Evolutionary conservation across 2,113 vertebrate genomes (phyloP).

Genomic region (Ammodytes dubius): DNA sequence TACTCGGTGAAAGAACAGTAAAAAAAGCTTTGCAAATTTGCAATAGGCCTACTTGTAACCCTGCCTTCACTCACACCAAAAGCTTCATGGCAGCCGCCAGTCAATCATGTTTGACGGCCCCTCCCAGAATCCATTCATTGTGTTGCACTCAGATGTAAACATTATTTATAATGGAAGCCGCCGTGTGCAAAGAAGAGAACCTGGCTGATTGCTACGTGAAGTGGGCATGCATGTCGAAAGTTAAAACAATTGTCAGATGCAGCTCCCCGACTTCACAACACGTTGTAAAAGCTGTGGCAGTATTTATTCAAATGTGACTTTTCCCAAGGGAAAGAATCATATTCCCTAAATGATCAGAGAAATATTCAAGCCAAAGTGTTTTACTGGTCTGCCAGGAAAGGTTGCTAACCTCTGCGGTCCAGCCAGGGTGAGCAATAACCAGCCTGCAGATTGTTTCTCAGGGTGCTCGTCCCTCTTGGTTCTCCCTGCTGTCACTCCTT

Average conservation of each 20-base stretch:
- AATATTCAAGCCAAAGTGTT: constrained; percentile 23
- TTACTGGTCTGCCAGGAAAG: constrained; percentile 34
- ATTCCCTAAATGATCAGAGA: constrained; percentile 33
- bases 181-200: neutral
- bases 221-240: neutral
- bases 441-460: constrained; percentile 42
- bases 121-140: neutral
- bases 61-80: neutral
- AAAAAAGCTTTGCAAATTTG: no score
- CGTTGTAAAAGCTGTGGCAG: neutral
- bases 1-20: no score
- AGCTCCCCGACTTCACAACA: neutral
- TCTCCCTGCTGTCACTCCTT: constrained; percentile 41
- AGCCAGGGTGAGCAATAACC: constrained; percentile 36
- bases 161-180: neutral
- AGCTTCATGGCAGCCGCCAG: neutral
- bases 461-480: neutral
- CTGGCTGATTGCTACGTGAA: neutral
- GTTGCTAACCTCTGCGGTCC: constrained; percentile 42
- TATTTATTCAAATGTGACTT: constrained; percentile 38
- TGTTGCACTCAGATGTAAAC: neutral
- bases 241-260: neutral
- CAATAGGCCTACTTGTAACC: no score
- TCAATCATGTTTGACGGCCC: neutral
- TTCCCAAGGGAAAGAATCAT: constrained; percentile 31